Base-by-base conservation (phyloP, 2,888 invertebrate species). In the Pasiphila rectangulata region DNA sequence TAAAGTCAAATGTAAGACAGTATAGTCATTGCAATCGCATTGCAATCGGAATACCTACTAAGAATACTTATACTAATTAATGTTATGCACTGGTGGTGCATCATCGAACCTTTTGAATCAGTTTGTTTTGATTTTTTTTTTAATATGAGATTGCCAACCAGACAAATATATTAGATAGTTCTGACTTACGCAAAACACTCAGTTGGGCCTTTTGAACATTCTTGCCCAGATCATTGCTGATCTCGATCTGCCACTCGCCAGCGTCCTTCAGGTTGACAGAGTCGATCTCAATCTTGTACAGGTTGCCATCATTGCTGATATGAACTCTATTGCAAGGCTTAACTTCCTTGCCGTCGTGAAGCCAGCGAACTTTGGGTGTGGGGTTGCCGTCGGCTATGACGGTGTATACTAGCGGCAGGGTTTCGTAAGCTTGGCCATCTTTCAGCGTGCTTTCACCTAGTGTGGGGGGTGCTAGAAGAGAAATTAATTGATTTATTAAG, bases 161-260 rank as follows among this genome's bases (percentile, higher is more conserved):
- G n/a, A n/a, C 2, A 25, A 25, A 27, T 12, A 12, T 2, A 27
- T 13, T 1, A 0, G 13, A 6, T 2, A 17, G 1, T 9, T 17
- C 2, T 12, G 3, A 43, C 91, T 91, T 79, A 94, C 94, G 91
- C 49, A 91, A 92, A 27, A 97, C 92, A 15, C 92, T 91, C 6
- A 97, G 83, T 23, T 92, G 90, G 16, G 95, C 96, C 66, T 94
- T 91, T 52, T 92, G 90, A 35, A 90, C 90, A 51, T 93, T 93
- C 73, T 95, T 94, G 40, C 98, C 98, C 36, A 95, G 90, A 66
- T 94, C 93, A 75, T 98, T 98, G 63, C 91, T 91, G 40, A 98
- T 90, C 50, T 94, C 92, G 48, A 96, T 95, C 60, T 94, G 93
- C 87, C 96, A 98, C 47, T 92, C 89, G 5, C 95, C 96, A n/a